Evolutionary conservation across 2,113 vertebrate genomes (phyloP).

Genomic region (Corapipo altera): DNA sequence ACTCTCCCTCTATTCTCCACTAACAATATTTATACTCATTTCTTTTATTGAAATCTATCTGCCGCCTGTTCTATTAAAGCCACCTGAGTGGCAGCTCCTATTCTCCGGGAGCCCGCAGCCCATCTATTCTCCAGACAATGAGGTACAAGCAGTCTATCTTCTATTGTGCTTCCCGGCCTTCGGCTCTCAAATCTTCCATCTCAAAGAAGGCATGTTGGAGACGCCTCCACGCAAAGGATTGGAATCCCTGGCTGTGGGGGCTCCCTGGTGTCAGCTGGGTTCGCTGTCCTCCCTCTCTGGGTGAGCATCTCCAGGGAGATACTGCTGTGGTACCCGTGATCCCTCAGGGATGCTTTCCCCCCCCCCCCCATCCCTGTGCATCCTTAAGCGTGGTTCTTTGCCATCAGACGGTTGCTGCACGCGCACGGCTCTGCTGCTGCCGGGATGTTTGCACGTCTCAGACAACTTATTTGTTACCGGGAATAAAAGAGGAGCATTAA

Average conservation of each 20-base stretch:
- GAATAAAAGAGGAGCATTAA: conserved; percentile 45
- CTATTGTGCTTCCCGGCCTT: conserved; percentile 43
- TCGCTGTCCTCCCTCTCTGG: background rate
- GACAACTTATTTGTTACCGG: conserved; percentile 35
- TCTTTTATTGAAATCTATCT: conserved; percentile 75
- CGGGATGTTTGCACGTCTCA: background rate
- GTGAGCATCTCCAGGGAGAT: background rate
- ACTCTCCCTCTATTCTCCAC: conserved; percentile 63
- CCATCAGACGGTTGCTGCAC: background rate
- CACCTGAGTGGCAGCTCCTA: conserved; percentile 77
- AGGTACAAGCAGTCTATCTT: conserved; percentile 51
- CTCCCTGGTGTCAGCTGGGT: rapidly evolving
- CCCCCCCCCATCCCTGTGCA: background rate
- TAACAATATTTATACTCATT: conserved; percentile 81
- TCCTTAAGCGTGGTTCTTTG: rapidly evolving
- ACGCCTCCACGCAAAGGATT: background rate
- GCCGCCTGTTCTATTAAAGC: conserved; percentile 68
- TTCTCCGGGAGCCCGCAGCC: conserved; percentile 74
- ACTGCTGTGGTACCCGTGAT: background rate
- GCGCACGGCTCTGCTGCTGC: background rate
- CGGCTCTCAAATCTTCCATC: conserved; percentile 40
- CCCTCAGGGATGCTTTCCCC: background rate
- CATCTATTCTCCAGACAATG: conserved; percentile 79
- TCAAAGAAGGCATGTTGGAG: conserved; percentile 17
- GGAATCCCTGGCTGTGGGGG: background rate